A percentile compares a stretch with the other conserved stretches of the same genome.
phyloP scores from a whole-genome alignment of 2,888 invertebrate species.

The Teleiodes luculella region DNA sequence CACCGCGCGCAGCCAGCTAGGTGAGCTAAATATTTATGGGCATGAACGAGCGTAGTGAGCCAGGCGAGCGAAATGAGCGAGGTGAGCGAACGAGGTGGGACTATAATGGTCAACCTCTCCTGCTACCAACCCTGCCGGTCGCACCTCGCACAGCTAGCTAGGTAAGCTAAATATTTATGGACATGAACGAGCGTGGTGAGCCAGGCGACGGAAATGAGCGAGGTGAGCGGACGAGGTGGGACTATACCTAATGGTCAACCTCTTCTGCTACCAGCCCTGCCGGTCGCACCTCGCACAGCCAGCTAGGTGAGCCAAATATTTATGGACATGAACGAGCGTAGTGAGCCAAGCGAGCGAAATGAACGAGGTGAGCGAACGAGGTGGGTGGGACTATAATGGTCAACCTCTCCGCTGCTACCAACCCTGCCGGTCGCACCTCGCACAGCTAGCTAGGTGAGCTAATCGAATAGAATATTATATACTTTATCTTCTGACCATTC shows the following conservation, averaged over 20 bases:
- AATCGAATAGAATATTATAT: no score
- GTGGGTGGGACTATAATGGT: conserved; percentile 51
- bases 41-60: no score
- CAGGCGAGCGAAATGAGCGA: conserved; percentile 19
- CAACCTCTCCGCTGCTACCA: conserved; percentile 71
- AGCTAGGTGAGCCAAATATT: conserved; percentile 51
- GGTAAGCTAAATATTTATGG: conserved; percentile 36
- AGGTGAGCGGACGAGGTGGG: conserved; percentile 33
- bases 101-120: conserved; percentile 66
- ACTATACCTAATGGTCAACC: conserved; percentile 58
- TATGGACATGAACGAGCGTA: not conserved
- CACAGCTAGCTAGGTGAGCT: conserved; percentile 67
- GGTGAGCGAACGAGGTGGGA: conserved; percentile 34
- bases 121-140: conserved; percentile 73
- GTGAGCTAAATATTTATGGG: conserved; percentile 34
- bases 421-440: conserved; percentile 70
- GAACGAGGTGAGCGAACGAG: no score
- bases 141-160: conserved; percentile 72
- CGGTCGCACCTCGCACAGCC: conserved; percentile 71
- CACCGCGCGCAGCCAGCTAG: conserved; percentile 73
- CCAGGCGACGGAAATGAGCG: conserved; percentile 21
- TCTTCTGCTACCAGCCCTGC: conserved; percentile 73
- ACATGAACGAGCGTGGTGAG: conserved; percentile 14
- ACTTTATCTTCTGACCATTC: no score
- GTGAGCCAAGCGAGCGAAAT: not conserved